These are phyloP conservation scores for Arrhamphus sclerolepis DNA, from an alignment of 2,797 vertebrate species.

Conservation along the genomic window DNA sequence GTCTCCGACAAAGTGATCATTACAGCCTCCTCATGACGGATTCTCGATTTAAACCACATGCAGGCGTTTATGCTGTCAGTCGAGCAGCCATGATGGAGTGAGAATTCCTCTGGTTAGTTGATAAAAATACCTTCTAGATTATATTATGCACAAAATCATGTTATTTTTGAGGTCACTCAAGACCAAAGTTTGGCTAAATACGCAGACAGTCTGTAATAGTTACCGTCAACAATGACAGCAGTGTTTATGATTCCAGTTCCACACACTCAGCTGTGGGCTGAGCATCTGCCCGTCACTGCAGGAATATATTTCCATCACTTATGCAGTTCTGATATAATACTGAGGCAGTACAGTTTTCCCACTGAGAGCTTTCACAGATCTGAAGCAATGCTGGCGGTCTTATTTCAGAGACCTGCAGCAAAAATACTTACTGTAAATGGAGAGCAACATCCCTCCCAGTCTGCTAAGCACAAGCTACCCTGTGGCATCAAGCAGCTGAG, in stretches of 20 bases:
- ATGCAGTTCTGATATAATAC: too few species aligned
- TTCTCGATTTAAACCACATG: constrained; percentile 20
- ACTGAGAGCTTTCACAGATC: background rate
- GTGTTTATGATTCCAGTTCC: background rate
- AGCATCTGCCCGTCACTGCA: too few species aligned
- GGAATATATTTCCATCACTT: too few species aligned
- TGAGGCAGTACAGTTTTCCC: too few species aligned
- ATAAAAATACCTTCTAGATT: constrained; percentile 12
- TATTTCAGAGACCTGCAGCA: constrained; percentile 15
- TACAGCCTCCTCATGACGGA: constrained; percentile 11
- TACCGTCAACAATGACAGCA: background rate
- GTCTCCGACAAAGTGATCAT: constrained; percentile 6
- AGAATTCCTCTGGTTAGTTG: constrained; percentile 12
- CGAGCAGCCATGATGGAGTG: constrained; percentile 4
- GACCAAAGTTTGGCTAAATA: background rate
- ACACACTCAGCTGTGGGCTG: background rate
- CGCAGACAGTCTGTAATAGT: background rate
- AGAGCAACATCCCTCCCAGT: constrained; percentile 36
- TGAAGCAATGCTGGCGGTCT: constrained; percentile 35
- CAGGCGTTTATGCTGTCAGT: constrained; percentile 11
- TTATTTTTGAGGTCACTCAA: background rate
- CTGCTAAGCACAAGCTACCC: constrained; percentile 6
- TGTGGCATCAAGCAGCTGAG: constrained; percentile 3
- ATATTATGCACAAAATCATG: background rate
- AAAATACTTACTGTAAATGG: constrained; percentile 35